Conservation (phyloP, 2,797 vertebrate genomes). For the Sitta carolinensis region DNA sequence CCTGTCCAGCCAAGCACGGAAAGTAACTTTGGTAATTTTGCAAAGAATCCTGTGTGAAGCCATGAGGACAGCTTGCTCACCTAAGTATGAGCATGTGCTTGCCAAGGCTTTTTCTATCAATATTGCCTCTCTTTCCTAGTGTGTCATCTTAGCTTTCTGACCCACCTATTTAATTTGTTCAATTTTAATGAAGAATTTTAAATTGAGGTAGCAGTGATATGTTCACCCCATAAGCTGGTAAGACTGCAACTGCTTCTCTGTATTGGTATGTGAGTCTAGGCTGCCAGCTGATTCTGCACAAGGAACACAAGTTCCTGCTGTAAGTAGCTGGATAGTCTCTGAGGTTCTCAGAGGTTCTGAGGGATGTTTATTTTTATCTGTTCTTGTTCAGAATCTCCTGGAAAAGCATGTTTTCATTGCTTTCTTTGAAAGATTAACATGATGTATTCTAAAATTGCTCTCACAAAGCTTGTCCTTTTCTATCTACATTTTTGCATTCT, state of each 20-base stretch:
- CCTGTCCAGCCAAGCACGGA: neutral
- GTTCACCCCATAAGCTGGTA: neutral
- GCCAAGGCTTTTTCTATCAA: neutral
- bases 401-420: neutral
- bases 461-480: slow-evolving; percentile 10
- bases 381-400: neutral
- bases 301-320: neutral
- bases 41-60: neutral
- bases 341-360: neutral
- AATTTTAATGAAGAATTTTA: neutral
- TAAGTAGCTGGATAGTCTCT: neutral
- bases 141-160: neutral
- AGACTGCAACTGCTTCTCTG: neutral
- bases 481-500: slow-evolving; percentile 16
- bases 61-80: neutral
- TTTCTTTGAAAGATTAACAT: slow-evolving; percentile 18
- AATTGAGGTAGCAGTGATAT: neutral
- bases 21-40: neutral
- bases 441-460: neutral
- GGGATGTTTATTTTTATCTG: neutral
- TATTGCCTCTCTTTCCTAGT: neutral
- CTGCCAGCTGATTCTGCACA: neutral
- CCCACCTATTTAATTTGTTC: neutral
- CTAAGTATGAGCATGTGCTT: neutral
- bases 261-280: neutral